These are phyloP conservation scores for Pollimyrus isidori DNA, from an alignment of 2,113 vertebrate genomes.

Conservation along the genomic window DNA sequence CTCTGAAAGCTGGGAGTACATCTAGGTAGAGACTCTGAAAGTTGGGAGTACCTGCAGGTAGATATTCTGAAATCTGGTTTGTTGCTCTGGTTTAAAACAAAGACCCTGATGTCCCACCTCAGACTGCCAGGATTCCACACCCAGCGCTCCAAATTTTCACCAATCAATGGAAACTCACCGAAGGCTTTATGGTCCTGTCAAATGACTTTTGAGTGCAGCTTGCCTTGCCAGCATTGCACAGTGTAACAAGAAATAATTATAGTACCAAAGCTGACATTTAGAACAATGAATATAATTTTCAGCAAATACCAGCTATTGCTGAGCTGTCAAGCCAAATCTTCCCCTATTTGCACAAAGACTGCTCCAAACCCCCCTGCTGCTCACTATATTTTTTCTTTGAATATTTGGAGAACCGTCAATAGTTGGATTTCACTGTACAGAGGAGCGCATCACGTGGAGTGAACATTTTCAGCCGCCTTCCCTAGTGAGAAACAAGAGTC, in stretches of 20 bases:
- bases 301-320: constrained; percentile 12
- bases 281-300: constrained; percentile 8
- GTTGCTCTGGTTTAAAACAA: not conserved
- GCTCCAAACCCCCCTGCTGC: not conserved
- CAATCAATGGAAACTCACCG: not conserved
- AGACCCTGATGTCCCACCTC: not conserved
- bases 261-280: not conserved
- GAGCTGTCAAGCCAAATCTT: not conserved
- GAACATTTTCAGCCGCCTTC: too few species aligned
- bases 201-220: not conserved
- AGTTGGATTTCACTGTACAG: not conserved
- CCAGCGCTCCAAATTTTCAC: not conserved
- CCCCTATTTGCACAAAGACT: not conserved
- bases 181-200: not conserved
- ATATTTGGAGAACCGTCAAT: not conserved
- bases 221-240: not conserved
- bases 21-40: not conserved
- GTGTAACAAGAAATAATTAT: constrained; percentile 8
- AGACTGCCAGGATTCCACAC: not conserved
- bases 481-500: not conserved
- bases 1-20: not conserved
- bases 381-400: not conserved
- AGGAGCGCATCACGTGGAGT: too few species aligned
- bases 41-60: not conserved
- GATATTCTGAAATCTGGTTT: not conserved